These are phyloP conservation scores for Chelonia mydas DNA, from an alignment of 2,797 vertebrate genomes.

Conservation along the genomic window DNA sequence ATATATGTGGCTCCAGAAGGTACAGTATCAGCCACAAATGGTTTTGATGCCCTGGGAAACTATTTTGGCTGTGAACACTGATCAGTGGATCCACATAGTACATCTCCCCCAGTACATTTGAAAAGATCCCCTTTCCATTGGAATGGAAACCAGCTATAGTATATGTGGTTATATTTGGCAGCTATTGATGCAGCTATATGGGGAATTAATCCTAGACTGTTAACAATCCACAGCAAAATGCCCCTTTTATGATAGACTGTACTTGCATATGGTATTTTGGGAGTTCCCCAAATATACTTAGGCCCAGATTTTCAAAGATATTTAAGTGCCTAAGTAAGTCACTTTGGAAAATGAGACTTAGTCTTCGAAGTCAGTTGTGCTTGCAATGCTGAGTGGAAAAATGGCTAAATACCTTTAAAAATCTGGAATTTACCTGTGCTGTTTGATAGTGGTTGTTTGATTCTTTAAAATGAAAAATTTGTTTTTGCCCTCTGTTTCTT, in stretches of 20 bases:
- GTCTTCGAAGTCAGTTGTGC: not conserved
- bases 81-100: slow-evolving; percentile 26
- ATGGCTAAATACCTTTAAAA: not conserved
- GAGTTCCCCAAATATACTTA: not conserved
- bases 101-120: not conserved
- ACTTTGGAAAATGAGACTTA: not conserved
- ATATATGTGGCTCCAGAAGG: not conserved
- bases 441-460: not conserved
- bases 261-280: not conserved
- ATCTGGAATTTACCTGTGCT: not conserved
- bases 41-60: slow-evolving; percentile 10
- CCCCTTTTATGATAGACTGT: not conserved
- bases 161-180: not conserved
- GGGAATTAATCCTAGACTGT: not conserved
- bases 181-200: not conserved
- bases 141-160: not conserved
- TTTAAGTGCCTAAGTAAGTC: not conserved
- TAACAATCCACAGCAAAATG: not conserved
- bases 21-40: slow-evolving; percentile 3
- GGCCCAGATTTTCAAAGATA: not conserved
- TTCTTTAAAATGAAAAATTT: not conserved
- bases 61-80: slow-evolving; percentile 8
- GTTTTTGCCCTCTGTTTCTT: not conserved
- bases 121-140: slow-evolving; percentile 38
- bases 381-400: not conserved